These are phyloP conservation scores for Xestia rhomboidea DNA, from an alignment of 2,888 invertebrate genomes.

Conservation along the genomic window DNA sequence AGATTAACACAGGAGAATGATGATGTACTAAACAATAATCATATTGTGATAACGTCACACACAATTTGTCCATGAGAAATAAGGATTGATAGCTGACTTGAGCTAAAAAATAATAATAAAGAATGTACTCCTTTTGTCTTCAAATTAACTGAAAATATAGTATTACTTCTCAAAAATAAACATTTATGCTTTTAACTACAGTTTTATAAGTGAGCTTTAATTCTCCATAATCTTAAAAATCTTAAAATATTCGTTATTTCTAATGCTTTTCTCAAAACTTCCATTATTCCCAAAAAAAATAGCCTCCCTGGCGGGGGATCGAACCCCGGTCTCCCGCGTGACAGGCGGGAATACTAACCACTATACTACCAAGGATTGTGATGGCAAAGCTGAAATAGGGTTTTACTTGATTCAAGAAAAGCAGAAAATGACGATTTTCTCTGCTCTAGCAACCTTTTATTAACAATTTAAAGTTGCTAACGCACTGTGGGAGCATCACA, in stretches of 20 bases:
- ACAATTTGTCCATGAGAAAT: neutral
- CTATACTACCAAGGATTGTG: constrained; percentile 80
- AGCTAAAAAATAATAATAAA: neutral
- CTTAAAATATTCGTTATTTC: neutral
- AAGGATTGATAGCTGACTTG: neutral
- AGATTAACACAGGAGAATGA: neutral
- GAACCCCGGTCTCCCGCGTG: constrained; percentile 87
- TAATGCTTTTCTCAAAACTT: neutral
- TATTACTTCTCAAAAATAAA: neutral
- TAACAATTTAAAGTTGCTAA: neutral
- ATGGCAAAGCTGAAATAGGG: neutral
- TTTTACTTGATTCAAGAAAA: neutral
- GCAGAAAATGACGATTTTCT: neutral
- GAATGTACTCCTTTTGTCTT: too few species aligned
- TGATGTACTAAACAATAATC: neutral
- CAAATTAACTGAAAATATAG: neutral
- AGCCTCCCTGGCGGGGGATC: constrained; percentile 65
- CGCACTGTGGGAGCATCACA: too few species aligned
- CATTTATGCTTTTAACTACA: neutral
- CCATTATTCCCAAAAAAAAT: neutral
- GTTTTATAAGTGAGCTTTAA: neutral
- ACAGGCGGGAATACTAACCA: constrained; percentile 91
- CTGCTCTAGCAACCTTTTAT: neutral
- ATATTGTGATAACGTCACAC: neutral
- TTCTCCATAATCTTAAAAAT: too few species aligned